Conservation (phyloP, 2,113 vertebrate species). For the Circaetus cinerascens region DNA sequence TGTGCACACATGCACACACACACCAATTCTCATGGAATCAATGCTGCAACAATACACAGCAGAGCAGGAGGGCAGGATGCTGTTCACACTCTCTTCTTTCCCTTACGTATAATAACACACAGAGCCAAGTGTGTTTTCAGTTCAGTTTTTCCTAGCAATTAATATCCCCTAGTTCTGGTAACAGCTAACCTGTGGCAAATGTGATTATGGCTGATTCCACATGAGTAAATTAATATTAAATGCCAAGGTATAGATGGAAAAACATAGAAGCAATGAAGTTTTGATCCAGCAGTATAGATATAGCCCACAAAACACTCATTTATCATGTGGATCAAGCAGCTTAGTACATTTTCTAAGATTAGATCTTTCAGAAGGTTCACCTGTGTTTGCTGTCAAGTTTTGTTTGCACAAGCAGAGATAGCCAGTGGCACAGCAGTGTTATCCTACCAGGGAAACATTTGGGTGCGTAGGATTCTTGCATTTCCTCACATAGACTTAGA, state of each 20-base stretch:
- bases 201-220: not conserved
- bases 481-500: not conserved
- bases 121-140: not conserved
- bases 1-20: too few species aligned
- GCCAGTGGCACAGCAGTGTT: not conserved
- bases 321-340: not conserved
- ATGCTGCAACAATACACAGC: not conserved
- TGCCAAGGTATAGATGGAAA: not conserved
- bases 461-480: not conserved
- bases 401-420: not conserved
- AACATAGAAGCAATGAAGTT: not conserved
- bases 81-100: not conserved
- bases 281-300: not conserved
- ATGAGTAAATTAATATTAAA: not conserved
- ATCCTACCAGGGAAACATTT: not conserved
- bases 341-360: not conserved
- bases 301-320: not conserved
- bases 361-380: not conserved
- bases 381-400: not conserved
- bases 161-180: not conserved
- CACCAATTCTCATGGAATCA: not conserved
- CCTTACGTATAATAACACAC: not conserved
- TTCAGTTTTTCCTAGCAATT: not conserved
- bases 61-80: not conserved
- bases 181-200: not conserved